phyloP scores from a whole-genome alignment of 92 coral and sea anemone genomes.

The Bergia puertoricense region DNA sequence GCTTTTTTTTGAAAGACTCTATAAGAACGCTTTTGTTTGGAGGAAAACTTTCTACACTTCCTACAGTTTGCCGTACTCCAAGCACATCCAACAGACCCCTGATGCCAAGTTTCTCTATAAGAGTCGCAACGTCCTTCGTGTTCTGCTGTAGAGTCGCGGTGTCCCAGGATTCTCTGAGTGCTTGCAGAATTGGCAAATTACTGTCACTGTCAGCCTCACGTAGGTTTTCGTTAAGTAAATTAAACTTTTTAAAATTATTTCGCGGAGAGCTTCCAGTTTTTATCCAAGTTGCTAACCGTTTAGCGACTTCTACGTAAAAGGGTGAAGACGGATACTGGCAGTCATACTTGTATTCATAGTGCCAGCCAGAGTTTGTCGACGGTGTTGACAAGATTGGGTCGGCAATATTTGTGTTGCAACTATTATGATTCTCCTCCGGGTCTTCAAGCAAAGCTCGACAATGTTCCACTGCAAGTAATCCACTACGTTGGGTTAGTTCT shows the following conservation, averaged over 20 bases:
- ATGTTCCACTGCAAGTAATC: slow-evolving; percentile 26
- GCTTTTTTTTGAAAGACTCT: slow-evolving; percentile 66
- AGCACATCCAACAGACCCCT: slow-evolving; percentile 77
- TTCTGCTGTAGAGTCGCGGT: slow-evolving; percentile 39
- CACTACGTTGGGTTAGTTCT: slow-evolving; percentile 16
- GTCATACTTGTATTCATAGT: too few species aligned
- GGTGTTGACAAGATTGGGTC: background rate
- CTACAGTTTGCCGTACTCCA: slow-evolving; percentile 83
- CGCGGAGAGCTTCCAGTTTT: slow-evolving; percentile 51
- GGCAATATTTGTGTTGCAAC: background rate
- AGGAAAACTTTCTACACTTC: slow-evolving; percentile 81
- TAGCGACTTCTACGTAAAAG: slow-evolving; percentile 65
- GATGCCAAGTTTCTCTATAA: slow-evolving; percentile 53
- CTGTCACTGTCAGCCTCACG: background rate
- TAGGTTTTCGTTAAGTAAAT: slow-evolving; percentile 57
- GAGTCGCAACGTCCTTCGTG: background rate
- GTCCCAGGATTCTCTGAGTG: slow-evolving; percentile 56
- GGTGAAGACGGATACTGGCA: slow-evolving; percentile 63
- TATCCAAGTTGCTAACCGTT: slow-evolving; percentile 63
- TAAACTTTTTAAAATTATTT: slow-evolving; percentile 39
- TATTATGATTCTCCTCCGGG: background rate
- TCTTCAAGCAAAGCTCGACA: slow-evolving; percentile 20
- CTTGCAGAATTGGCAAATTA: slow-evolving; percentile 41
- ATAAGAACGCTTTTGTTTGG: slow-evolving; percentile 57
- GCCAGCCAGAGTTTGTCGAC: too few species aligned